These are phyloP conservation scores for Hermatobates lingyangjiaoensis DNA, from an alignment of 1,140 invertebrate species.

Conservation along the genomic window DNA sequence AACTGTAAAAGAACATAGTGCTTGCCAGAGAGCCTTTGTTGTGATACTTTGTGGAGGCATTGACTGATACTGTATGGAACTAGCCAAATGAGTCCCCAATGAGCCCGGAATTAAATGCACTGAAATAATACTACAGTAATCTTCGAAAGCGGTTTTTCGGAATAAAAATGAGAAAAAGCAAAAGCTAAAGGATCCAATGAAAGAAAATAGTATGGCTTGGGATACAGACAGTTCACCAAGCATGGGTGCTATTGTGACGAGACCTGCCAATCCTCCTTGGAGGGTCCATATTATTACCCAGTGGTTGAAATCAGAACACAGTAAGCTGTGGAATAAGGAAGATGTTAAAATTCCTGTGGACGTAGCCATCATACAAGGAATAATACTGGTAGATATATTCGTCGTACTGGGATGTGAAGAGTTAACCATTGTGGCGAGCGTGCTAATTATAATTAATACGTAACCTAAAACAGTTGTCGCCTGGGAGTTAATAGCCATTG, in stretches of 20 bases:
- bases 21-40: neutral
- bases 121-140: conserved; percentile 1
- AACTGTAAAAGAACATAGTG: neutral
- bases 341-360: neutral
- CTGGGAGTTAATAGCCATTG: conserved; percentile 4
- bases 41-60: neutral
- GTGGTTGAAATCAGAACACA: neutral
- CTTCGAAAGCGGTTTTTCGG: neutral
- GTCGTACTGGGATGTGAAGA: neutral
- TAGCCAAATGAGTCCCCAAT: neutral
- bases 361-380: neutral
- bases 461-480: conserved; percentile 1
- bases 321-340: neutral
- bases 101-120: neutral
- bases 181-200: neutral
- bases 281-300: conserved; percentile 4
- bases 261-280: conserved; percentile 2
- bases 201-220: neutral
- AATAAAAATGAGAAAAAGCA: neutral
- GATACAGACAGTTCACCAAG: neutral
- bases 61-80: neutral
- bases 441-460: neutral
- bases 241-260: neutral
- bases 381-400: neutral
- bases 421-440: neutral